phyloP scores from a whole-genome alignment of 2,113 vertebrate species.

The Cololabis saira region DNA sequence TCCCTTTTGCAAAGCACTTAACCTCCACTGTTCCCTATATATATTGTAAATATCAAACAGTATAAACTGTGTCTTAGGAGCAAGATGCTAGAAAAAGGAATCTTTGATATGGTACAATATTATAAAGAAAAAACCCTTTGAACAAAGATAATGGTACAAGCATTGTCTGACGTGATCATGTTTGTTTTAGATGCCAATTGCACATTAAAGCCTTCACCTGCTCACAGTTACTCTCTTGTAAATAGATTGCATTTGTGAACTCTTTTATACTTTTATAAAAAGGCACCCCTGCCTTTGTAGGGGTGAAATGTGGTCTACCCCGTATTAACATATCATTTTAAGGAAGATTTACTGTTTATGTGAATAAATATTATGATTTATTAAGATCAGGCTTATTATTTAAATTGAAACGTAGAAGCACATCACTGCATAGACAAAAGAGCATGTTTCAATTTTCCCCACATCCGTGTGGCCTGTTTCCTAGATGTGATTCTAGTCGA shows the following conservation, averaged over 20 bases:
- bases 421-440: too few species aligned
- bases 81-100: slow-evolving; percentile 6
- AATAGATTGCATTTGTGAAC: slow-evolving; percentile 12
- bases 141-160: slow-evolving; percentile 22
- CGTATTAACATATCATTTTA: slow-evolving; percentile 28
- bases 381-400: too few species aligned
- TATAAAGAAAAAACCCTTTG: slow-evolving; percentile 28
- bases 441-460: too few species aligned
- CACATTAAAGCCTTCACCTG: slow-evolving; percentile 28
- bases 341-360: background rate
- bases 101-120: slow-evolving; percentile 18
- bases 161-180: slow-evolving; percentile 29
- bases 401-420: too few species aligned
- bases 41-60: slow-evolving; percentile 9
- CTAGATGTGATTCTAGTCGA: too few species aligned
- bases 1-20: slow-evolving; percentile 4
- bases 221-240: slow-evolving; percentile 8
- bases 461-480: too few species aligned
- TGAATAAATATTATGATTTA: background rate
- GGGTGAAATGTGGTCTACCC: background rate
- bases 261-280: slow-evolving; percentile 29
- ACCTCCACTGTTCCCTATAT: slow-evolving; percentile 5
- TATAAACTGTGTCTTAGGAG: background rate
- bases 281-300: slow-evolving; percentile 7
- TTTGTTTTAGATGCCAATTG: slow-evolving; percentile 13